Evolutionary conservation across 2,888 invertebrate genomes (phyloP), one percentile per base, ranked within the genome.

Genomic region (Disparrhopalites patrizii): DNA sequence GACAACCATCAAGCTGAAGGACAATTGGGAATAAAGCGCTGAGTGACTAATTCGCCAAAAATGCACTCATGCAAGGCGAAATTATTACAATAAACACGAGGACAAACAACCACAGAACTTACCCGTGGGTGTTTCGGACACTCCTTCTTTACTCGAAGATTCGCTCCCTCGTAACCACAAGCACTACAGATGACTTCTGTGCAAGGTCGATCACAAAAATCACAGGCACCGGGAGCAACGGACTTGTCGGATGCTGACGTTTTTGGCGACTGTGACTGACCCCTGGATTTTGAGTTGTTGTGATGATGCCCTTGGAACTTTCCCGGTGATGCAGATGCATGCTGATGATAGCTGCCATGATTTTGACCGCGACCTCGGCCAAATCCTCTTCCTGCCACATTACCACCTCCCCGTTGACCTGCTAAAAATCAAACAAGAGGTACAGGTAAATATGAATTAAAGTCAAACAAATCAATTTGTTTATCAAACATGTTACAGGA

Each of bases 51-150:
- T 54, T 54, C 2, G 30, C 25, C n/a, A 28, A n/a, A 28, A 28
- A 54, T 54, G 54, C 30, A 54, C 31, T 15, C 28, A 54, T 54
- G 25, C 8, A 13, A 20, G n/a, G n/a, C n/a, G n/a, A n/a, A n/a
- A n/a, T n/a, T n/a, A n/a, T n/a, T n/a, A n/a, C n/a, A n/a, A n/a
- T n/a, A n/a, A n/a, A n/a, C n/a, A n/a, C n/a, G n/a, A n/a, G n/a
- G n/a, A n/a, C n/a, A n/a, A n/a, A n/a, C n/a, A 40, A 28, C n/a
- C 5, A 30, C 20, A 30, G 36, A n/a, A 10, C 38, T 13, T 52
- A 62, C 62, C 36, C 38, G 47, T 23, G 62, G 62, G 50, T 62
- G 62, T 27, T 27, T 20, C 36, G 52, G 33, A 33, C 62, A 62
- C 23, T 36, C 52, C 36, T 51, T 62, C 36, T 38, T 18, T 15